Conservation (phyloP, 1,140 invertebrate genomes). For the Macrobrachium nipponense region DNA sequence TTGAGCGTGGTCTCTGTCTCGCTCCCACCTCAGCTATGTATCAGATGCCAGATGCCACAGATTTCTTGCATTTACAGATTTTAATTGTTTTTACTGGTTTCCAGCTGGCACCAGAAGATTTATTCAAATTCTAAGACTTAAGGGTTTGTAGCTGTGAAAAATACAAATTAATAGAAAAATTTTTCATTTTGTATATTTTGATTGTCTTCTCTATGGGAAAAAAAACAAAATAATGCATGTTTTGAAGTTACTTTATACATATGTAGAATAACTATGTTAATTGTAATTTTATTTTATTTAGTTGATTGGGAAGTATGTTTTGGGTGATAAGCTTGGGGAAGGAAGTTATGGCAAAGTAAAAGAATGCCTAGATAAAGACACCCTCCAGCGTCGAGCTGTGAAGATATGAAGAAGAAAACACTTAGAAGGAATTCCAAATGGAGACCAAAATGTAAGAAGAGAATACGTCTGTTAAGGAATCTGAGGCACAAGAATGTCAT, state of each 20-base stretch:
- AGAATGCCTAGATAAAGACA: conserved; percentile 94
- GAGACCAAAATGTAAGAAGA: conserved; percentile 94
- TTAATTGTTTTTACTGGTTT: too few relatives aligned
- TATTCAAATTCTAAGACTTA: too few relatives aligned
- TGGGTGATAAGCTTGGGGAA: conserved; percentile 96
- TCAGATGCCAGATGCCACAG: too few relatives aligned
- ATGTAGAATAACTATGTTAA: conserved; percentile 4
- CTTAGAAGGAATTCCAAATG: conserved; percentile 95
- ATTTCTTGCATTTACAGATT: too few relatives aligned
- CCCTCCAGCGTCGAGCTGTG: conserved; percentile 81
- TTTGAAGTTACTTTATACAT: background rate
- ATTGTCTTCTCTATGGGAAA: background rate
- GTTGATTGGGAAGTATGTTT: conserved; percentile 95
- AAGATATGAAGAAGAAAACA: conserved; percentile 96
- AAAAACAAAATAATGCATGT: background rate
- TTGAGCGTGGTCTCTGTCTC: too few relatives aligned
- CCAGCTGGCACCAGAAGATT: too few relatives aligned
- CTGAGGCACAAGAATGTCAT: conserved; percentile 96
- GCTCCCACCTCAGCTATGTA: too few relatives aligned
- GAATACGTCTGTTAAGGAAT: conserved; percentile 86
- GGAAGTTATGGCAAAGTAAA: conserved; percentile 96
- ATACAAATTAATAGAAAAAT: too few relatives aligned
- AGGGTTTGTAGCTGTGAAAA: too few relatives aligned
- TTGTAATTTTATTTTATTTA: conserved; percentile 68
- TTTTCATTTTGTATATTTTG: too few relatives aligned